These are phyloP conservation scores for Pocota personata DNA, from an alignment of 2,888 invertebrate genomes.

Conservation along the genomic window DNA sequence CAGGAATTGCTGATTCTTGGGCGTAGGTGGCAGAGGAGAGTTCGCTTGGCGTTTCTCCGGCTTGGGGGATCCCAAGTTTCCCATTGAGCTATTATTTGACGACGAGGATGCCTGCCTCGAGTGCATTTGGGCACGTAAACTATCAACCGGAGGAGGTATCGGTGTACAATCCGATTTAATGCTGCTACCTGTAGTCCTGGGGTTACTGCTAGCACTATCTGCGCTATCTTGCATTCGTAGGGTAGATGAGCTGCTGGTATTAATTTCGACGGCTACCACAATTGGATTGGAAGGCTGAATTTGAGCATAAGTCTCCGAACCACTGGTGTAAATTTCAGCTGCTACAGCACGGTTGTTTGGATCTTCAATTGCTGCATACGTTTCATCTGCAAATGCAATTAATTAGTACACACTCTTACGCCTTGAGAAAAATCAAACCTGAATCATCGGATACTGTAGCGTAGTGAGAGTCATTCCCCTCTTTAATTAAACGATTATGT, in stretches of 20 bases:
- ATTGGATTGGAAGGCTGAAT: conserved; percentile 86
- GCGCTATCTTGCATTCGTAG: conserved; percentile 54
- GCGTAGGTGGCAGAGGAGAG: conserved; percentile 93
- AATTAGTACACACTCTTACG: neutral
- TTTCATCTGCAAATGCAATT: conserved; percentile 87
- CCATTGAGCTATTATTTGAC: conserved; percentile 88
- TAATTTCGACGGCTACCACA: conserved; percentile 82
- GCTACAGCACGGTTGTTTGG: conserved; percentile 84
- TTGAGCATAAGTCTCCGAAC: conserved; percentile 94
- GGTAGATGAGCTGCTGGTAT: conserved; percentile 76
- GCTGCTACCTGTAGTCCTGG: conserved; percentile 37
- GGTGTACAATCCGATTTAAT: conserved; percentile 75
- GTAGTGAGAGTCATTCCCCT: conserved; percentile 88
- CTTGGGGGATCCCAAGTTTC: conserved; percentile 92
- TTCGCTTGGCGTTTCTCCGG: conserved; percentile 95
- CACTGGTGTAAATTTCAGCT: conserved; percentile 87
- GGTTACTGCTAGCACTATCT: conserved; percentile 42
- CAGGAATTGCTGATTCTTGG: conserved; percentile 80
- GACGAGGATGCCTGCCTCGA: conserved; percentile 84
- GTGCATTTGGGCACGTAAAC: conserved; percentile 85
- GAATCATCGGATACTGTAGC: conserved; percentile 97
- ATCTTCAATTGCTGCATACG: conserved; percentile 95
- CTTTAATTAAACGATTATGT: conserved; percentile 81
- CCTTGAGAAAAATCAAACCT: conserved; percentile 83
- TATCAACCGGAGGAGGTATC: conserved; percentile 86